phyloP scores from a whole-genome alignment of 2,797 vertebrate species.

The Squalus acanthias region DNA sequence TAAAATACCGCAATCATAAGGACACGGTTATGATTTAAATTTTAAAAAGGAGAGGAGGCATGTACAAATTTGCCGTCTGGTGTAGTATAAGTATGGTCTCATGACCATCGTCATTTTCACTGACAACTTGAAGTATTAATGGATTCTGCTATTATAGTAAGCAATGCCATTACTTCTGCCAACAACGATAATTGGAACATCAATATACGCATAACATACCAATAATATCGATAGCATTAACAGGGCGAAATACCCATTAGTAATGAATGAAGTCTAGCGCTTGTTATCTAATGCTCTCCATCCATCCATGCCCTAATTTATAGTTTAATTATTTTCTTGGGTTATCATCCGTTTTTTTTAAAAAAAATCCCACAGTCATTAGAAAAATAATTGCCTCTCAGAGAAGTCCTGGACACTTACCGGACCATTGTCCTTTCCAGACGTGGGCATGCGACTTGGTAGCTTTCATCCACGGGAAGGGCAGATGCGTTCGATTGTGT shows the following conservation, averaged over 20 bases:
- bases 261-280: background rate
- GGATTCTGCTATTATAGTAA: background rate
- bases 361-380: background rate
- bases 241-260: background rate
- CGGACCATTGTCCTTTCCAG: constrained; percentile 94
- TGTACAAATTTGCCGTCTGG: background rate
- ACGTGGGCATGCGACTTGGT: constrained; percentile 85
- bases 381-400: background rate
- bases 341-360: background rate
- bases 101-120: background rate
- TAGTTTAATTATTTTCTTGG: background rate
- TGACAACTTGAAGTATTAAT: constrained; percentile 27
- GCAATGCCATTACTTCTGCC: background rate
- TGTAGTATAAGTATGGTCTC: background rate
- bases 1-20: background rate
- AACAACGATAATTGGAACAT: constrained; percentile 19
- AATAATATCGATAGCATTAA: background rate
- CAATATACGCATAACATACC: background rate
- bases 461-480: constrained; percentile 98
- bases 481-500: constrained; percentile 70
- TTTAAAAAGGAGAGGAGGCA: background rate
- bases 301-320: background rate
- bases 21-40: background rate
- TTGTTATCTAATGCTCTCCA: background rate
- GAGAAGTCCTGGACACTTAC: constrained; percentile 57